phyloP scores from a whole-genome alignment of 2,797 vertebrate species.

The Crax fasciolata region DNA sequence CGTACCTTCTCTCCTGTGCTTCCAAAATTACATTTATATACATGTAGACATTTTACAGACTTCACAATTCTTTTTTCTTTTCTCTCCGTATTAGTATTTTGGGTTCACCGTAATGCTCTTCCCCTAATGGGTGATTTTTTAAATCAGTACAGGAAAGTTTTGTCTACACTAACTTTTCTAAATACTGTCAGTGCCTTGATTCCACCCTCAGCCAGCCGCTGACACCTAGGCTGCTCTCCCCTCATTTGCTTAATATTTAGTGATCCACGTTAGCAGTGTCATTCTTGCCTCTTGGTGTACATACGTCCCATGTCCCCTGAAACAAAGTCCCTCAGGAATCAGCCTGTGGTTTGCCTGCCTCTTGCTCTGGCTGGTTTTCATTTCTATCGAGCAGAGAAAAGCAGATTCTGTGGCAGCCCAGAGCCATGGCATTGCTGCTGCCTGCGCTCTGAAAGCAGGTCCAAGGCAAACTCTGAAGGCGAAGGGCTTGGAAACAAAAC shows the following conservation, averaged over 20 bases:
- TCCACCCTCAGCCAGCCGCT: background rate
- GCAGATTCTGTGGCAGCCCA: background rate
- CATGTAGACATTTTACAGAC: background rate
- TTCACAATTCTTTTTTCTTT: background rate
- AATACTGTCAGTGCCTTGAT: background rate
- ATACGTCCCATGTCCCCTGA: rapidly evolving
- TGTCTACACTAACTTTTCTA: background rate
- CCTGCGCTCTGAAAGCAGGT: background rate
- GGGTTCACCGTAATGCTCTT: background rate
- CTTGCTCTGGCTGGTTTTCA: background rate
- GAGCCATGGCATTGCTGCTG: background rate
- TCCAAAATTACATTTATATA: background rate
- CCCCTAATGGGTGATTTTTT: background rate
- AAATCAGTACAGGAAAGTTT: background rate
- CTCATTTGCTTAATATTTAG: background rate
- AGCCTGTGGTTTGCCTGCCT: background rate
- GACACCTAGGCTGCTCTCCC: background rate
- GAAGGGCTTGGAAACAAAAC: background rate
- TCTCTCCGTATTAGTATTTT: background rate
- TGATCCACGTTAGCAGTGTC: background rate
- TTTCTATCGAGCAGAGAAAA: background rate
- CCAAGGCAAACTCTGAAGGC: background rate
- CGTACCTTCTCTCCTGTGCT: background rate
- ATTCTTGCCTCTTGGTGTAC: background rate
- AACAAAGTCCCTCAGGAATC: background rate